phyloP scores from a whole-genome alignment of 1,140 invertebrate genomes.

The Drosophila ananassae region DNA sequence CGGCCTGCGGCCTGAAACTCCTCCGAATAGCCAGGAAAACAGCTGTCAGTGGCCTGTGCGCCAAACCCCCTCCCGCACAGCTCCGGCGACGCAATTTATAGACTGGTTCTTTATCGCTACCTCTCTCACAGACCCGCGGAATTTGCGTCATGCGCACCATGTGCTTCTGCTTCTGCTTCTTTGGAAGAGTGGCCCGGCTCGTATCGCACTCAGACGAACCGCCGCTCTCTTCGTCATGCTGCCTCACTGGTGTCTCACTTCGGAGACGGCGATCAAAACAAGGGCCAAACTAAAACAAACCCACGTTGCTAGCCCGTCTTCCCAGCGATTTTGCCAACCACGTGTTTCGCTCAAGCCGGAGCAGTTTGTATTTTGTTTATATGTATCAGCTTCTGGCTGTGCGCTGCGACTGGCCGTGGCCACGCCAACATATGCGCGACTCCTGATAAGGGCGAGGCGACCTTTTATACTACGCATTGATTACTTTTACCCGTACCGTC shows the following conservation, averaged over 20 bases:
- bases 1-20: constrained; percentile 10
- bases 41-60: constrained; percentile 1
- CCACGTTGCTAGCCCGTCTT: constrained; percentile 18
- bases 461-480: constrained; percentile 49
- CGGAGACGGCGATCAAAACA: constrained; percentile 49
- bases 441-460: constrained; percentile 46
- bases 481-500: constrained; percentile 24
- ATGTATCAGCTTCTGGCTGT: constrained; percentile 15
- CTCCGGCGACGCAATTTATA: constrained; percentile 37
- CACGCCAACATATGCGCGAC: constrained; percentile 7
- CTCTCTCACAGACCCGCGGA: constrained; percentile 25
- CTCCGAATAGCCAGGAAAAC: constrained; percentile 2
- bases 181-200: neutral
- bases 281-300: constrained; percentile 36
- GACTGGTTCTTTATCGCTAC: constrained; percentile 42
- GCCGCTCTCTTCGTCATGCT: neutral
- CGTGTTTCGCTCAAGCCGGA: constrained; percentile 39
- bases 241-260: constrained; percentile 3
- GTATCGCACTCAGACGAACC: neutral
- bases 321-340: constrained; percentile 34
- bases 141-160: constrained; percentile 81
- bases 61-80: neutral
- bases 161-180: constrained; percentile 59
- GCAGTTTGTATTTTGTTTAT: constrained; percentile 39
- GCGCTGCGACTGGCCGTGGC: constrained; percentile 9